Conservation (phyloP, 2,888 invertebrate genomes). For the Apamea crenata region DNA sequence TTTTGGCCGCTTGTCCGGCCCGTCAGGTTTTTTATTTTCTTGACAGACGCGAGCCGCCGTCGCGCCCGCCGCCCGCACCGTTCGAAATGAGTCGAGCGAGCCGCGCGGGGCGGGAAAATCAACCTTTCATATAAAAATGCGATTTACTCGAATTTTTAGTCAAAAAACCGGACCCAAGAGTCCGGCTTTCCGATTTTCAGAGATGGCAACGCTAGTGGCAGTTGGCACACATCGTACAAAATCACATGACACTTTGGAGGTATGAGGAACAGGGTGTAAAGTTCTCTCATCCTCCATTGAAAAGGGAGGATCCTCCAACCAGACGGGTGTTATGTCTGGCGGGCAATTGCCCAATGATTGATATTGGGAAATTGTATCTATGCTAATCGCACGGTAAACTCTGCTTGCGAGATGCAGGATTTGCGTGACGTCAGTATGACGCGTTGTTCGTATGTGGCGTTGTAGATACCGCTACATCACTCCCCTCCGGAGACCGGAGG, state of each 20-base stretch:
- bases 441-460: too few species aligned
- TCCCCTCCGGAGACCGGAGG: too few species aligned
- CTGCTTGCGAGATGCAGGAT: too few species aligned
- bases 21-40: background rate
- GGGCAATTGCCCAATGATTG: too few species aligned
- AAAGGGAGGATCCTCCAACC: too few species aligned
- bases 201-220: background rate
- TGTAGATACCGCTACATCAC: too few species aligned
- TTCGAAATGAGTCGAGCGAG: background rate
- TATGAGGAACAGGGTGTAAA: too few species aligned
- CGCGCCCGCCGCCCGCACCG: background rate
- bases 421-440: too few species aligned
- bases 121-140: background rate
- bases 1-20: background rate
- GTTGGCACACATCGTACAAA: constrained; percentile 3
- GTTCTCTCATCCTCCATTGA: too few species aligned
- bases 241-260: constrained; percentile 22
- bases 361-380: too few species aligned
- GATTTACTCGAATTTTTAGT: background rate
- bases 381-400: too few species aligned
- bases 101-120: background rate
- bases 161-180: background rate
- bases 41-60: background rate
- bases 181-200: background rate
- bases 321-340: too few species aligned